These are phyloP conservation scores for Ranitomeya imitator DNA, from an alignment of 2,113 vertebrate species.

Conservation along the genomic window DNA sequence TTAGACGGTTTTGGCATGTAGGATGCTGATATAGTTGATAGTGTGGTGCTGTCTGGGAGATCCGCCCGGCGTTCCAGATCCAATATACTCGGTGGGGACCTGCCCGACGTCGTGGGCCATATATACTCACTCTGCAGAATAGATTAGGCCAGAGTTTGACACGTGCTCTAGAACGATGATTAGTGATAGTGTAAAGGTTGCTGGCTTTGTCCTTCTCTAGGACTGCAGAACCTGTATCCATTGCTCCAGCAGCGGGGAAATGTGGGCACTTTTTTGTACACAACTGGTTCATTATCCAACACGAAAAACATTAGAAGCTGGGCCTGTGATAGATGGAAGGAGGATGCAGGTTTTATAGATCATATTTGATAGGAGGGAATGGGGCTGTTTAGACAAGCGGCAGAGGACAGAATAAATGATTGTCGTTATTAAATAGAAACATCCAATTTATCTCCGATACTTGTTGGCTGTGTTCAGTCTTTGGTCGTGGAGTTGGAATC, in stretches of 20 bases:
- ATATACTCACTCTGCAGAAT: too few species aligned
- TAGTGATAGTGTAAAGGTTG: too few species aligned
- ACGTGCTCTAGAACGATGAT: too few species aligned
- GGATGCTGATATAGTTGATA: too few species aligned
- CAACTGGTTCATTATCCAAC: background rate
- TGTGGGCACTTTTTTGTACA: background rate
- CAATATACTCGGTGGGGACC: too few species aligned
- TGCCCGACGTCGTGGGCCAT: too few species aligned
- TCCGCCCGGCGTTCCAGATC: too few species aligned
- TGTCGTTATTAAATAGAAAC: constrained; percentile 42
- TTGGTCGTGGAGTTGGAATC: constrained; percentile 10
- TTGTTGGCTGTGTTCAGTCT: background rate
- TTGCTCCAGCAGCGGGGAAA: too few species aligned
- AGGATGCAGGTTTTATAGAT: constrained; percentile 44
- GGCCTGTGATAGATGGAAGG: constrained; percentile 31
- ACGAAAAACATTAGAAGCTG: background rate
- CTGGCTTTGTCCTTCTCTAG: background rate
- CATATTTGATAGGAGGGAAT: constrained; percentile 50
- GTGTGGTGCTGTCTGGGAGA: too few species aligned
- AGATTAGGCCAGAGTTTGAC: too few species aligned
- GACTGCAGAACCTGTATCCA: background rate
- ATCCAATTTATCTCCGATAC: constrained; percentile 37
- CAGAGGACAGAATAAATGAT: constrained; percentile 49
- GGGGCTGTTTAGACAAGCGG: constrained; percentile 40
- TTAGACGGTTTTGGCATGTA: too few species aligned